These are phyloP conservation scores for Melanocharis versteri DNA, from an alignment of 2,113 vertebrate genomes.

Conservation along the genomic window DNA sequence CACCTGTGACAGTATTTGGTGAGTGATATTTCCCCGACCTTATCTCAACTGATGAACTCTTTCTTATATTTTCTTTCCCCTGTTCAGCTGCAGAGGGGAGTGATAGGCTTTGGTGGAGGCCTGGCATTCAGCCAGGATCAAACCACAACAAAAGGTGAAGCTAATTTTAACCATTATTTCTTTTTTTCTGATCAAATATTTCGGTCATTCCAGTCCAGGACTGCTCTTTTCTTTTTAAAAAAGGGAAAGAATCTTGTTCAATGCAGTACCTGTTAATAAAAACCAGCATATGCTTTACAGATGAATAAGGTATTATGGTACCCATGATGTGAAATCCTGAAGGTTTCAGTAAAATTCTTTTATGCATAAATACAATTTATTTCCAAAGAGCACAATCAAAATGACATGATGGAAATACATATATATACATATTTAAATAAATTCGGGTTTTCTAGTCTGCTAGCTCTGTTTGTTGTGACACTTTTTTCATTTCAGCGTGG, in stretches of 20 bases:
- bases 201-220: background rate
- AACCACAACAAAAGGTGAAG: background rate
- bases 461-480: background rate
- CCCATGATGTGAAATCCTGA: background rate
- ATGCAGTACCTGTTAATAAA: background rate
- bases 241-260: background rate
- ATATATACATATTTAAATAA: background rate
- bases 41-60: background rate
- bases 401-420: background rate
- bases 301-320: background rate
- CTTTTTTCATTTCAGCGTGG: background rate
- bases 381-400: background rate
- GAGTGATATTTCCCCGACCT: fast-evolving
- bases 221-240: background rate
- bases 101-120: background rate
- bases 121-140: background rate
- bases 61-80: background rate
- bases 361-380: background rate
- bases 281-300: background rate
- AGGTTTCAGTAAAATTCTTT: background rate
- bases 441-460: background rate
- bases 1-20: background rate
- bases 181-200: background rate
- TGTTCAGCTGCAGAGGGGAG: background rate
- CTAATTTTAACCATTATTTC: background rate